Evolutionary conservation across 2,797 vertebrate species (phyloP).

Genomic region (Eulemur coronatus): DNA sequence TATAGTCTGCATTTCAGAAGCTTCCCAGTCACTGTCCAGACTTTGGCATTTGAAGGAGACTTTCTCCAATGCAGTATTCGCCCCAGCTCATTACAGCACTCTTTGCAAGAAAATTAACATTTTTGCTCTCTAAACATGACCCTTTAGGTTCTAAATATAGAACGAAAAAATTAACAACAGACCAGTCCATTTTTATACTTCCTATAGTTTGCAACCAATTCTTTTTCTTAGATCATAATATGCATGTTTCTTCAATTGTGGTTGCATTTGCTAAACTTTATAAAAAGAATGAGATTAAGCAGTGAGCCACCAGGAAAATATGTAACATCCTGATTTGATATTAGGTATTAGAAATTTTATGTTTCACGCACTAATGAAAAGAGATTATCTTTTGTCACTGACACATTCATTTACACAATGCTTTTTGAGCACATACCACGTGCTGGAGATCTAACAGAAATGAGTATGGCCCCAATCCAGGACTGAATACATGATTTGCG

Average conservation of each 20-base stretch:
- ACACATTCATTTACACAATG: not conserved
- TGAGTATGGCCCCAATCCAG: not conserved
- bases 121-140: not conserved
- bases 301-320: conserved; percentile 41
- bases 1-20: not conserved
- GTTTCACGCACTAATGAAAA: not conserved
- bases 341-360: not conserved
- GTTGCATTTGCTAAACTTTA: conserved; percentile 22
- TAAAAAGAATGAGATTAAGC: conserved; percentile 1
- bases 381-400: conserved; percentile 27
- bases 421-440: not conserved
- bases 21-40: not conserved
- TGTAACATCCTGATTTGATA: not conserved
- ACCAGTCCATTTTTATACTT: not conserved
- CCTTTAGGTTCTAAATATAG: conserved; percentile 37
- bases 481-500: not conserved
- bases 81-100: not conserved
- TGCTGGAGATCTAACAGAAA: not conserved
- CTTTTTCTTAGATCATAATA: conserved; percentile 28
- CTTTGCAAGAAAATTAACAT: not conserved
- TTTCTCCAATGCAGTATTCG: not conserved
- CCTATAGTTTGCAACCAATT: not conserved
- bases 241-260: conserved; percentile 3
- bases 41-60: not conserved
- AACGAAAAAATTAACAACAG: conserved; percentile 50